phyloP scores from a whole-genome alignment of 1,140 invertebrate genomes.

The Aphidius gifuensis region DNA sequence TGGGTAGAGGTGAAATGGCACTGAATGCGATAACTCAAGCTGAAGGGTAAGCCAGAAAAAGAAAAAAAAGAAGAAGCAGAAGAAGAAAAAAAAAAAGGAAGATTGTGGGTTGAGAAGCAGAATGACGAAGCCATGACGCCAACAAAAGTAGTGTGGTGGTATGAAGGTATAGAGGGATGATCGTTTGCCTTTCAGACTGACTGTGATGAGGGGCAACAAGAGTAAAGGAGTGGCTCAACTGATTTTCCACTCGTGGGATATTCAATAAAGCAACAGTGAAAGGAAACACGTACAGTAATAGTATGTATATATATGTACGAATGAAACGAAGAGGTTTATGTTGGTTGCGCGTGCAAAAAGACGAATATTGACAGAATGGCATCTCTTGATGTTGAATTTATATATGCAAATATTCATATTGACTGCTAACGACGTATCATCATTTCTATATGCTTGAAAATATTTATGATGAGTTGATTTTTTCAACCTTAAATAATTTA shows the following conservation, averaged over 20 bases:
- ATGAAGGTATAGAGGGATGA: conserved; percentile 27
- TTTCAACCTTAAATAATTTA: conserved; percentile 5
- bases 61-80: conserved; percentile 9
- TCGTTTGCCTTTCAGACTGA: conserved; percentile 39
- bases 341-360: conserved; percentile 19
- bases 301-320: conserved; percentile 31
- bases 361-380: conserved; percentile 11
- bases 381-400: background rate
- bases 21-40: conserved; percentile 45
- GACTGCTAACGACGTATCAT: conserved; percentile 30
- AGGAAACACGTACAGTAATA: conserved; percentile 29
- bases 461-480: conserved; percentile 28
- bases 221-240: conserved; percentile 39
- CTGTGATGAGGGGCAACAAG: background rate
- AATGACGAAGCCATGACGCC: conserved; percentile 14
- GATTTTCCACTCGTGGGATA: conserved; percentile 55
- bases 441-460: conserved; percentile 25
- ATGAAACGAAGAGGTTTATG: conserved; percentile 21
- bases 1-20: conserved; percentile 33
- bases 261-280: conserved; percentile 53
- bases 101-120: conserved; percentile 9
- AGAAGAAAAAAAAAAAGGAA: conserved; percentile 25
- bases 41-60: conserved; percentile 25
- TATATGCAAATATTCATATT: conserved; percentile 20
- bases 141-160: conserved; percentile 25